Conservation (phyloP, 1,140 invertebrate genomes). For the Conus betulinus region DNA sequence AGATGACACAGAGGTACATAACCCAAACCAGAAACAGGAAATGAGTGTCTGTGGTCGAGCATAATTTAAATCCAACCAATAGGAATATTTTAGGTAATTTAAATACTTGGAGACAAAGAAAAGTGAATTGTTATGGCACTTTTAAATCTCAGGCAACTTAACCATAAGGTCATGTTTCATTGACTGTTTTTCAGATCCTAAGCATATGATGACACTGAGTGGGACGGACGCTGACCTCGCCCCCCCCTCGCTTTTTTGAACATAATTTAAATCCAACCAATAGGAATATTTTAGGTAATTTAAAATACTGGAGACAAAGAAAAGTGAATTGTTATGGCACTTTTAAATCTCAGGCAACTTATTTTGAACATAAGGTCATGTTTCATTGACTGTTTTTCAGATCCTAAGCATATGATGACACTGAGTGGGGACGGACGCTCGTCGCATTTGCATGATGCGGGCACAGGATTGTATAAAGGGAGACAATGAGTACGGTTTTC, state of each 20-base stretch:
- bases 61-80: slow-evolving; percentile 31
- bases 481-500: not conserved
- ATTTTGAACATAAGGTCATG: too few species aligned
- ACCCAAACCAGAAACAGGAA: not conserved
- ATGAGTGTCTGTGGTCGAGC: slow-evolving; percentile 5
- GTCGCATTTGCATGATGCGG: too few species aligned
- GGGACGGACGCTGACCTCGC: too few species aligned
- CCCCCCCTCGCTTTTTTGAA: too few species aligned
- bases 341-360: not conserved
- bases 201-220: too few species aligned
- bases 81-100: not conserved
- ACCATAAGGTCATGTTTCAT: too few species aligned
- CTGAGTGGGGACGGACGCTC: too few species aligned
- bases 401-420: too few species aligned
- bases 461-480: not conserved
- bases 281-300: not conserved
- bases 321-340: not conserved
- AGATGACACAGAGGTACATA: not conserved
- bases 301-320: not conserved
- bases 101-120: not conserved
- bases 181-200: too few species aligned
- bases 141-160: too few species aligned
- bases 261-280: slow-evolving; percentile 30
- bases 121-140: not conserved
- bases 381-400: too few species aligned